phyloP scores from a whole-genome alignment of 2,797 vertebrate species.

The Molothrus aeneus region DNA sequence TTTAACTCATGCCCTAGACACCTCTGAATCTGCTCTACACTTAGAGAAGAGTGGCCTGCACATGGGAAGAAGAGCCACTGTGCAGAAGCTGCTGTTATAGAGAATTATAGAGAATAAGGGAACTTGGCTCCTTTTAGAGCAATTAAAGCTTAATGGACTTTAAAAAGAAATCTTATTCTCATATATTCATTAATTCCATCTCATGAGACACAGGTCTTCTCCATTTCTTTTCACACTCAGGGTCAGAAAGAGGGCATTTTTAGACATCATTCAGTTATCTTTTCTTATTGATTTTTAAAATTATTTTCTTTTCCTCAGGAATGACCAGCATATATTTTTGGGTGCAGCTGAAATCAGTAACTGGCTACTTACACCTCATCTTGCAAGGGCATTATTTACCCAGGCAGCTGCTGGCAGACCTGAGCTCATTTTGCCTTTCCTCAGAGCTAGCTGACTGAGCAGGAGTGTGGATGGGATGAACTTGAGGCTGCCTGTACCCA shows the following conservation, averaged over 20 bases:
- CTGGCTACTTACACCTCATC: neutral
- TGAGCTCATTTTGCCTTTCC: neutral
- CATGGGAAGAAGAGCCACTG: neutral
- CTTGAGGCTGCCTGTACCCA: neutral
- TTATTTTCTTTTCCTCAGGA: neutral
- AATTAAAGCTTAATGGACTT: constrained; percentile 50
- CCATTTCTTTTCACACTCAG: neutral
- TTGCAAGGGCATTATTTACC: neutral
- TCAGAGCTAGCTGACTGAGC: constrained; percentile 12
- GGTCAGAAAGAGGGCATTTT: neutral
- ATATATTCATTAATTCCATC: constrained; percentile 2
- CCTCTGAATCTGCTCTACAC: neutral
- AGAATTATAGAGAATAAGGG: too few relatives aligned
- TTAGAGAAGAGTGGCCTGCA: neutral
- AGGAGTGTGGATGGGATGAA: neutral
- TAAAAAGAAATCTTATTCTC: neutral
- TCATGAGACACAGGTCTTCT: neutral
- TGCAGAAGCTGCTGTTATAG: neutral
- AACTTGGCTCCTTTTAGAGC: neutral
- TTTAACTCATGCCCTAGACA: constrained; percentile 43
- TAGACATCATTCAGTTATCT: neutral
- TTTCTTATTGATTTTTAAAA: neutral
- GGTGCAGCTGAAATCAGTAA: neutral
- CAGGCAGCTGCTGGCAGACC: constrained; percentile 4
- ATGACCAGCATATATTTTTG: neutral